These are phyloP conservation scores for Chymomyza costata DNA, from an alignment of 1,140 invertebrate genomes.

Conservation along the genomic window DNA sequence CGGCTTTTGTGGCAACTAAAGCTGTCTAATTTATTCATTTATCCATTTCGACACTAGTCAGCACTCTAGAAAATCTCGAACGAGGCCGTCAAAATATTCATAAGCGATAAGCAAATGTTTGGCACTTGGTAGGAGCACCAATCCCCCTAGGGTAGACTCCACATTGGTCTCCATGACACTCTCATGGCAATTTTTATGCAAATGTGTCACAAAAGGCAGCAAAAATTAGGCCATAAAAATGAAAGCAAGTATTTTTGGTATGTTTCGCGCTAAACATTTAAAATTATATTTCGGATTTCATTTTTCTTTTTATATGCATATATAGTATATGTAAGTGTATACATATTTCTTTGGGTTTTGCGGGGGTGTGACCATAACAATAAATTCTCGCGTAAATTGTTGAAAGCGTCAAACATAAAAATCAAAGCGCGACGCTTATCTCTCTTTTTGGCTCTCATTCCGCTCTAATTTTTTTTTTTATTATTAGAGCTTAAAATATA, in stretches of 20 bases:
- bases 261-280: conserved; percentile 58
- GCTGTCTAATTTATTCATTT: conserved; percentile 60
- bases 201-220: conserved; percentile 49
- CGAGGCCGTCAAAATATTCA: conserved; percentile 56
- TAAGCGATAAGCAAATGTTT: conserved; percentile 58
- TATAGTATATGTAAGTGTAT: too few species aligned
- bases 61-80: background rate
- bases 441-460: conserved; percentile 2
- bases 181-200: conserved; percentile 56
- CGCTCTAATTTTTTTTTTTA: conserved; percentile 47
- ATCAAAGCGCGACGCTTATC: conserved; percentile 61
- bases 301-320: too few species aligned
- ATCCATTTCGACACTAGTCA: conserved; percentile 51
- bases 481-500: conserved; percentile 67
- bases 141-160: too few species aligned
- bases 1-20: background rate
- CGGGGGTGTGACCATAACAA: background rate
- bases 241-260: too few species aligned
- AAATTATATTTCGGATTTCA: conserved; percentile 64
- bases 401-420: conserved; percentile 42
- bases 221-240: conserved; percentile 57
- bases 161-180: conserved; percentile 12
- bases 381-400: too few species aligned
- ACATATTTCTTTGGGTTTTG: too few species aligned
- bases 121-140: too few species aligned